Base-by-base conservation (phyloP, 2,888 invertebrate species). In the Drosophila pseudotakahashii region DNA sequence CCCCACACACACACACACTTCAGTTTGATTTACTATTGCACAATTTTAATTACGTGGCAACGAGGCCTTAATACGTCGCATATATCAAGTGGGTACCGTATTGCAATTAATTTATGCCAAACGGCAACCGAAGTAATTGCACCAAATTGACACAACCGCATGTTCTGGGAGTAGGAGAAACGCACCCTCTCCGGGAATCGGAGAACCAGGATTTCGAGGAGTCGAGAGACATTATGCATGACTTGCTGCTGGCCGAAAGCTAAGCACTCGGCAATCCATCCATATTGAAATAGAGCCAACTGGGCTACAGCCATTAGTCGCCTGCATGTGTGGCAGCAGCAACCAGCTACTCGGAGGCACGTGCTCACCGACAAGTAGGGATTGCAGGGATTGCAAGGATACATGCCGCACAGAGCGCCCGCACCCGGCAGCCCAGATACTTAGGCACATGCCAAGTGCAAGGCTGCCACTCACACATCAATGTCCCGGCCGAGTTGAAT, bases 81-180 rank as follows among this genome's bases (percentile, higher is more conserved):
- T 78, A 88, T 72, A 80, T 82, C 88, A 88, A 78, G 71, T 60
- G 67, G 54, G 19, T 19, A 58, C 73, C 37, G 63, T 62, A 73
- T 66, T 81, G 80, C 73, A 77, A 82, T 77, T 88, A 88, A 88
- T 83, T 78, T 83, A 83, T 88, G 78, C 78, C 77, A 83, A 83
- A 75, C 71, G 79, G 75, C 77, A 75, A 57, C 52, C 69, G 55
- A 86, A 78, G 77, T 88, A 86, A 83, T 83, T 86, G 80, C 80
- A 64, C 55, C 52, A 75, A 83, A 86, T 83, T 86, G 81, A 80
- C 73, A 78, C 70, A 68, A 74, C 75, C 80, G 53, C 81, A 84
- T 77, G 42, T 19, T 47, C 44, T 19, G 16, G 13, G 45, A 7
- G 16, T 6, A 16, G n/a, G 48, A 7, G 7, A 13, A 32, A 34